phyloP scores from a whole-genome alignment of 2,797 vertebrate genomes.

The Malacoctenus gilli region DNA sequence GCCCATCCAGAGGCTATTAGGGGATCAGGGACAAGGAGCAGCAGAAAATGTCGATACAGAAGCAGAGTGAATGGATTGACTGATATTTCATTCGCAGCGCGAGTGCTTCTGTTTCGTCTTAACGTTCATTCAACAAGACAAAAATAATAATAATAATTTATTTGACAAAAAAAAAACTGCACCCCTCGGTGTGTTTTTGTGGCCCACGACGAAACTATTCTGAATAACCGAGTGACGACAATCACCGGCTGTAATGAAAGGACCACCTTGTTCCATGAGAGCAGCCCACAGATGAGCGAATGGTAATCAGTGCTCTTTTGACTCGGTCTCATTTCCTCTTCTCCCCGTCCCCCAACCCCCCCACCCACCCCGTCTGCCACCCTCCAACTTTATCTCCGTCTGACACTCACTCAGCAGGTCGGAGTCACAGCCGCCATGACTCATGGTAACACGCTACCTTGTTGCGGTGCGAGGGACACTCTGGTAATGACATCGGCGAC shows the following conservation, averaged over 20 bases:
- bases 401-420: conserved; percentile 42
- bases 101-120: too few species aligned
- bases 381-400: conserved; percentile 20
- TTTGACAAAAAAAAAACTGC: too few species aligned
- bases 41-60: conserved; percentile 18
- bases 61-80: too few species aligned
- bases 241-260: conserved; percentile 56
- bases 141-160: too few species aligned
- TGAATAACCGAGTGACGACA: conserved; percentile 41
- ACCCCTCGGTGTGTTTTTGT: conserved; percentile 16
- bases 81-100: not conserved
- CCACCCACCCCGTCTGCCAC: too few species aligned
- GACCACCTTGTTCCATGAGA: conserved; percentile 59
- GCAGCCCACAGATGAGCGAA: conserved; percentile 60
- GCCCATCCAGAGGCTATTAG: conserved; percentile 37
- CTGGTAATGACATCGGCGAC: conserved; percentile 40
- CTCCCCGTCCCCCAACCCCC: conserved; percentile 32
- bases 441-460: conserved; percentile 26
- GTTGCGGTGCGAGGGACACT: conserved; percentile 39
- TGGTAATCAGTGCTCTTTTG: conserved; percentile 63
- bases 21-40: conserved; percentile 28
- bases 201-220: conserved; percentile 58
- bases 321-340: conserved; percentile 57
- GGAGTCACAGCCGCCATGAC: conserved; percentile 46
- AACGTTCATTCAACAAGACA: not conserved